Percentiles rank a stretch among this genome's conserved stretches.
These are phyloP conservation scores for Podilymbus podiceps DNA, from an alignment of 2,113 vertebrate genomes.

Conservation along the genomic window DNA sequence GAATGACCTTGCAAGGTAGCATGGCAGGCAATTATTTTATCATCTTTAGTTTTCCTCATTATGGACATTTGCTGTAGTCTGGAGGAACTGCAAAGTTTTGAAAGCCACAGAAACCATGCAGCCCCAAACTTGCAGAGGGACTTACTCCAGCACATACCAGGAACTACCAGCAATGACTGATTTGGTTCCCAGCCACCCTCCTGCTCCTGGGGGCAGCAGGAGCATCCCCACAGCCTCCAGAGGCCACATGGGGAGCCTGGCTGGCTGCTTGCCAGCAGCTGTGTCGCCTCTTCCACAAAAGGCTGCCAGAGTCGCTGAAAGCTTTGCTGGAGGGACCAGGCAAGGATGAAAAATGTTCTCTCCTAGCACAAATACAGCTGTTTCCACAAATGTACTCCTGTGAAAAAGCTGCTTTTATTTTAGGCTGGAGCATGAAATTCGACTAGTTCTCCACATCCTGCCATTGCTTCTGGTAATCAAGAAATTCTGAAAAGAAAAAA, in stretches of 20 bases:
- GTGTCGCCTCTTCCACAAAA: not conserved
- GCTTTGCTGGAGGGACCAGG: not conserved
- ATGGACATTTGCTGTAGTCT: not conserved
- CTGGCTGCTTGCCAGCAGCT: not conserved
- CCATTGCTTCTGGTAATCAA: not conserved
- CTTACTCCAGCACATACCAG: not conserved
- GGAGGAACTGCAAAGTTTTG: not conserved
- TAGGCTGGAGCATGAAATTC: accelerated
- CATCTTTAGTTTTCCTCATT: not conserved
- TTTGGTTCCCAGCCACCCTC: not conserved
- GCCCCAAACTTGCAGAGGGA: not conserved
- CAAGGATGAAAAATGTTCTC: not conserved
- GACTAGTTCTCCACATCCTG: not conserved
- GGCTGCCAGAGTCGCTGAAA: not conserved
- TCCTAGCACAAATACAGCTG: not conserved
- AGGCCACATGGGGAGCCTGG: not conserved
- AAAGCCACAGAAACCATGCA: not conserved
- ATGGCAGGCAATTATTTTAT: not conserved
- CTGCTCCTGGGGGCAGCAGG: not conserved
- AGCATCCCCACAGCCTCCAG: not conserved
- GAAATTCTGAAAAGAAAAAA: not conserved
- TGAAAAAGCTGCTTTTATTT: not conserved
- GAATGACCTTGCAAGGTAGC: not conserved
- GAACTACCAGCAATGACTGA: not conserved
- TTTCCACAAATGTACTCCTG: not conserved